These are phyloP conservation scores for Melanotaenia parkinsoni DNA, from an alignment of 2,797 vertebrate genomes.

Conservation along the genomic window DNA sequence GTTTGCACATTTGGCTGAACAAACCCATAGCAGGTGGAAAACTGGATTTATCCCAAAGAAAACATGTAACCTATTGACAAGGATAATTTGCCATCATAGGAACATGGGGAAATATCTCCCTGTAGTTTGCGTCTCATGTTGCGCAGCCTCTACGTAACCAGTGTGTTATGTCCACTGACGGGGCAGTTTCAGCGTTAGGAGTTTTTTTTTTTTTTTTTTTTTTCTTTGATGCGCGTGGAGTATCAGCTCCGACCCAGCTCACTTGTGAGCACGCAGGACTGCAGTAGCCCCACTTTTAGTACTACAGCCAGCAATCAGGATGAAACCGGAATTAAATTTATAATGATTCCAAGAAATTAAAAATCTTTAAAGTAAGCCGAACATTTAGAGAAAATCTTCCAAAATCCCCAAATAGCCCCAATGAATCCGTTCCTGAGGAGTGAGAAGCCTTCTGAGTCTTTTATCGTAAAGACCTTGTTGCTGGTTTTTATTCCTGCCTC, in stretches of 20 bases:
- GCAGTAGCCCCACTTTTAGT: constrained; percentile 13
- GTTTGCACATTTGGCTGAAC: neutral
- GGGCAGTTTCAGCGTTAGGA: constrained; percentile 26
- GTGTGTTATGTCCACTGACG: neutral
- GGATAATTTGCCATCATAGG: neutral
- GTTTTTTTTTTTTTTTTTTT: constrained; percentile 1
- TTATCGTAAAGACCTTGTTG: constrained; percentile 40
- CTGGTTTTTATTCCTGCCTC: neutral
- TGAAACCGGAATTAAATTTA: neutral
- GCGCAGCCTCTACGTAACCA: neutral
- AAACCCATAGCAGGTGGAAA: constrained; percentile 22
- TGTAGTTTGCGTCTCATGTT: neutral
- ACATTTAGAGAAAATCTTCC: neutral
- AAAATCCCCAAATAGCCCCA: constrained; percentile 2
- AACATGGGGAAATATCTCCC: neutral
- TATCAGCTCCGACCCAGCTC: constrained; percentile 36
- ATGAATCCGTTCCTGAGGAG: constrained; percentile 8
- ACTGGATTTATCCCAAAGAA: neutral
- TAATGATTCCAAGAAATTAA: neutral
- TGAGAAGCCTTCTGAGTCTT: constrained; percentile 14
- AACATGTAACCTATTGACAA: neutral
- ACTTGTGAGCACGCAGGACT: constrained; percentile 31
- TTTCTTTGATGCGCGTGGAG: constrained; percentile 5
- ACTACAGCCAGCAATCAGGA: neutral
- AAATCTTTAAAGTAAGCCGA: neutral